Percentiles rank a stretch among this genome's conserved stretches.
phyloP scores from a whole-genome alignment of 2,113 vertebrate genomes.

The Rhombomys opimus region DNA sequence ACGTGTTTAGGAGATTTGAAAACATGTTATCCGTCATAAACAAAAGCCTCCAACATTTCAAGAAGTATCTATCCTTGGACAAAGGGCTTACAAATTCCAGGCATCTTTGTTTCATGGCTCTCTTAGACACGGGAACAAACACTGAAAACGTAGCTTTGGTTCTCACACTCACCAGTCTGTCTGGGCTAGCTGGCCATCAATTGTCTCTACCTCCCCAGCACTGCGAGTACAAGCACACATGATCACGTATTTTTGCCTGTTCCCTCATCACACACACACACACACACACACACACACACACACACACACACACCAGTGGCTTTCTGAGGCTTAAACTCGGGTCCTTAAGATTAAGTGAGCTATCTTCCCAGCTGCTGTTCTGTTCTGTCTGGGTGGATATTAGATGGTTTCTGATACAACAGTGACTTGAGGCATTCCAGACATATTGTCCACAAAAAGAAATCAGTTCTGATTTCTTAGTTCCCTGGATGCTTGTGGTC shows the following conservation, averaged over 20 bases:
- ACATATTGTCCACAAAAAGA: not conserved
- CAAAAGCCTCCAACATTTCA: not conserved
- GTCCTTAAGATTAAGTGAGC: not conserved
- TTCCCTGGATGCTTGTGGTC: not conserved
- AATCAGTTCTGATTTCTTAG: not conserved
- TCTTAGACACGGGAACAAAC: not conserved
- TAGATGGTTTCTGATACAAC: not conserved
- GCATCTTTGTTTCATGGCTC: not conserved
- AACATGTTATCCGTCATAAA: not conserved
- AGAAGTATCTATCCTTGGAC: not conserved
- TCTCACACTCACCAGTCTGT: not conserved
- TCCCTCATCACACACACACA: not conserved
- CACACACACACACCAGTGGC: not conserved
- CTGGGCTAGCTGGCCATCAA: not conserved
- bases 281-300: not conserved
- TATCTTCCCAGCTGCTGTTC: no score
- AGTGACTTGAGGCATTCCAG: not conserved
- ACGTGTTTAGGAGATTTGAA: not conserved
- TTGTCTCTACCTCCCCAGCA: not conserved
- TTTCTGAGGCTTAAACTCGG: not conserved
- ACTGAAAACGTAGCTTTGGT: not conserved
- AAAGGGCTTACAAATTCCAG: not conserved
- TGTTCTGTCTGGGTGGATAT: not conserved
- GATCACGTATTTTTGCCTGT: not conserved
- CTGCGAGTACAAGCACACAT: not conserved